Evolutionary conservation across 1,140 invertebrate genomes (phyloP).

Genomic region (Psix sp.): DNA sequence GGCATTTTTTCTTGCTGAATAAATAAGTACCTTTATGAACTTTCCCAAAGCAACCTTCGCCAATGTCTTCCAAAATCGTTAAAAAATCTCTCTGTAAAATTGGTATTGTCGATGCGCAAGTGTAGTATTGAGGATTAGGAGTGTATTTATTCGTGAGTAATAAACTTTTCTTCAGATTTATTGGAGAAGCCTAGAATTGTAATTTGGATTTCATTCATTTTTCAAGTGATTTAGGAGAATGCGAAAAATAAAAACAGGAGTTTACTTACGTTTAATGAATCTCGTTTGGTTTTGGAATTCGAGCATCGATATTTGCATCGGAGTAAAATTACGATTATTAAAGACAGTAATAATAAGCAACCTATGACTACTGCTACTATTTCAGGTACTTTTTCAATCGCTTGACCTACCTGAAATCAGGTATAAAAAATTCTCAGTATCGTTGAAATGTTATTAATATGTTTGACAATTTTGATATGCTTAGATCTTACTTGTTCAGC

Average conservation of each 20-base stretch:
- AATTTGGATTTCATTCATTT: not conserved
- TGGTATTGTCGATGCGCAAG: slow-evolving; percentile 77
- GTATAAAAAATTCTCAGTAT: no score
- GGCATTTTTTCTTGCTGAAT: no score
- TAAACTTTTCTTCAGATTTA: slow-evolving; percentile 79
- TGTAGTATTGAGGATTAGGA: slow-evolving; percentile 86
- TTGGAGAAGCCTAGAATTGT: slow-evolving; percentile 74
- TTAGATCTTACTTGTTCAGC: slow-evolving; percentile 67
- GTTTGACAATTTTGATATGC: not conserved
- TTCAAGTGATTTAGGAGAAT: no score
- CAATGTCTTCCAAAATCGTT: slow-evolving; percentile 86
- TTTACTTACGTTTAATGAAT: slow-evolving; percentile 59
- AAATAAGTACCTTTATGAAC: slow-evolving; percentile 94
- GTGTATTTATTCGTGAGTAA: slow-evolving; percentile 85
- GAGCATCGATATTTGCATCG: slow-evolving; percentile 64
- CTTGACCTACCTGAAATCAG: no score
- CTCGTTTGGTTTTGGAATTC: slow-evolving; percentile 62
- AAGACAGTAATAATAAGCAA: slow-evolving; percentile 62
- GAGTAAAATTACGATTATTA: slow-evolving; percentile 64
- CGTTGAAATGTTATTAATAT: no score
- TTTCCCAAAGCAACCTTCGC: slow-evolving; percentile 95
- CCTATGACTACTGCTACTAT: slow-evolving; percentile 68
- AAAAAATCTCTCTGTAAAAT: slow-evolving; percentile 81
- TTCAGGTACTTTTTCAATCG: slow-evolving; percentile 67
- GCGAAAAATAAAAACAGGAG: slow-evolving; percentile 7